phyloP scores from a whole-genome alignment of 2,888 invertebrate species.

The Drosophila putrida region DNA sequence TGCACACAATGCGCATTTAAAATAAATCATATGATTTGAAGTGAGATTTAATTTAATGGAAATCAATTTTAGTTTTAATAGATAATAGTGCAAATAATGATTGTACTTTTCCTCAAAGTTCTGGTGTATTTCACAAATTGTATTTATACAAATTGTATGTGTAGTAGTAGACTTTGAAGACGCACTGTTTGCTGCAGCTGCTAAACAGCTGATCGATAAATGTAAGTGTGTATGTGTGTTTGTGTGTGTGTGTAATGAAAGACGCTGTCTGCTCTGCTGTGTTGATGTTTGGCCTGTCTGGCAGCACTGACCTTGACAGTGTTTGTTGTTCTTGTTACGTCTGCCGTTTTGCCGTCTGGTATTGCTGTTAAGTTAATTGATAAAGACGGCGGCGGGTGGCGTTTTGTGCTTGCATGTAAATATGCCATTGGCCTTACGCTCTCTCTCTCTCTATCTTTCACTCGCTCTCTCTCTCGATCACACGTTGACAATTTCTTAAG shows the following conservation, averaged over 20 bases:
- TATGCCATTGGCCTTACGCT: constrained; percentile 34
- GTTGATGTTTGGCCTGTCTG: constrained; percentile 35
- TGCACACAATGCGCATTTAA: constrained; percentile 9
- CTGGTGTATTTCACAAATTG: not conserved
- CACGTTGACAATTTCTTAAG: constrained; percentile 15
- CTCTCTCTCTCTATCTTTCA: constrained; percentile 31
- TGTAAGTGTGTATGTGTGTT: not conserved
- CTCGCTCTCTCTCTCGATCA: not conserved
- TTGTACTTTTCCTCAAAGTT: not conserved
- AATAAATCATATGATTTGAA: constrained; percentile 14
- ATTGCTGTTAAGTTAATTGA: constrained; percentile 26
- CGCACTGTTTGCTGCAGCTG: constrained; percentile 9
- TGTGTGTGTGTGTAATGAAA: not conserved
- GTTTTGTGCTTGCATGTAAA: constrained; percentile 32
- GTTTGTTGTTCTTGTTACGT: constrained; percentile 6
- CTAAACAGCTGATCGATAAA: constrained; percentile 40
- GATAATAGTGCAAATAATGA: constrained; percentile 19
- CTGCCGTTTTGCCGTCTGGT: not conserved
- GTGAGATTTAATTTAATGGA: constrained; percentile 6
- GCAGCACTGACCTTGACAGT: constrained; percentile 50
- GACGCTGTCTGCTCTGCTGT: not conserved
- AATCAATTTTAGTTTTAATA: constrained; percentile 5
- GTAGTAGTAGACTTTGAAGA: not conserved
- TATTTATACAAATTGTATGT: not conserved
- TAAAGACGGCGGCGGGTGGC: constrained; percentile 18